Evolutionary conservation across 2,797 vertebrate genomes (phyloP).

Genomic region (Pterois miles): DNA sequence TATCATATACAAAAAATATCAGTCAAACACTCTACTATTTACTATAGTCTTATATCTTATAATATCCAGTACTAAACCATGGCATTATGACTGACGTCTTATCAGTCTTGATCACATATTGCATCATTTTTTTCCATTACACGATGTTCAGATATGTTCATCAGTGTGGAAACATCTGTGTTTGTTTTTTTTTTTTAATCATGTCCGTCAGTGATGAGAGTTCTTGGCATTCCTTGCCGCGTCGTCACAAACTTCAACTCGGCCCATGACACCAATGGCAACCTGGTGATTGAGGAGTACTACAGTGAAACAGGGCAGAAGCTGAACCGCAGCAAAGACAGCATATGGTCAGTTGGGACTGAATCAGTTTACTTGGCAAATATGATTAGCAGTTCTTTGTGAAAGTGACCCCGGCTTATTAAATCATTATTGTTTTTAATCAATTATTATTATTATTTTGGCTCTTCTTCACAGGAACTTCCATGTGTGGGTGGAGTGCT

Average conservation of each 20-base stretch:
- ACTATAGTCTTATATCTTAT: background rate
- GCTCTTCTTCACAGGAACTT: slow-evolving; percentile 87
- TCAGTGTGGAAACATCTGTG: background rate
- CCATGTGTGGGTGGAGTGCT: slow-evolving; percentile 96
- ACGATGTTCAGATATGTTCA: background rate
- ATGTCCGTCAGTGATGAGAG: slow-evolving; percentile 85
- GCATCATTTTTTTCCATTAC: background rate
- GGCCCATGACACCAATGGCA: slow-evolving; percentile 88
- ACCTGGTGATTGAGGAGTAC: slow-evolving; percentile 89
- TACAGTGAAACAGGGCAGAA: slow-evolving; percentile 84
- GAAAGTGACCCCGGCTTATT: background rate
- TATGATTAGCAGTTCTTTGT: background rate
- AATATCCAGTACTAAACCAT: background rate
- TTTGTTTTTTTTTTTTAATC: slow-evolving; percentile 7
- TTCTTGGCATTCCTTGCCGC: slow-evolving; percentile 88
- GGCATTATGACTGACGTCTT: background rate
- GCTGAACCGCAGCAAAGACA: slow-evolving; percentile 80
- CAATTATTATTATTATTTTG: background rate
- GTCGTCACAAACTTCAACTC: slow-evolving; percentile 91
- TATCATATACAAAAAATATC: background rate
- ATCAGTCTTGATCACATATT: background rate
- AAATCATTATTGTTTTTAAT: background rate
- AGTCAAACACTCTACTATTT: background rate
- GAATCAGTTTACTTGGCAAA: background rate
- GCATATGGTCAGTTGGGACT: slow-evolving; percentile 85